Percentiles rank a stretch among this genome's conserved stretches.
Evolutionary conservation across 2,113 vertebrate genomes (phyloP).

Genomic region (Hirundichthys speculiger): DNA sequence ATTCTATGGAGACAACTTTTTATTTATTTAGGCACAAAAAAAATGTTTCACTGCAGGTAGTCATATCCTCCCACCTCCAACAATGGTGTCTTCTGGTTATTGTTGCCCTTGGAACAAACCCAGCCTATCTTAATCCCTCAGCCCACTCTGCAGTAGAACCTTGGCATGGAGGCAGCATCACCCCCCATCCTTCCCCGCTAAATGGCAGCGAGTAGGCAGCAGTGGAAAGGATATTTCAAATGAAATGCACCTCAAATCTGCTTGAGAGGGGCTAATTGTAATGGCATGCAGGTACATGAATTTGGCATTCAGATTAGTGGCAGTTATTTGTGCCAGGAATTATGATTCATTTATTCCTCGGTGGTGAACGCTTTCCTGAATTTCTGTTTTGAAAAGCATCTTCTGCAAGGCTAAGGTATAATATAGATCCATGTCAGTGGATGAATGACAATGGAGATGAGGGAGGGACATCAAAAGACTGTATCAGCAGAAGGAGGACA

Average conservation of each 20-base stretch:
- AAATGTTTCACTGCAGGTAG: slow-evolving; percentile 65
- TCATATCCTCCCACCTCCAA: slow-evolving; percentile 56
- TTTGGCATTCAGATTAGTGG: slow-evolving; percentile 42
- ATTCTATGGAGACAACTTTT: slow-evolving; percentile 21
- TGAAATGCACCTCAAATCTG: slow-evolving; percentile 49
- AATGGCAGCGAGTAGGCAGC: slow-evolving; percentile 70
- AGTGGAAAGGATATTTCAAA: slow-evolving; percentile 55
- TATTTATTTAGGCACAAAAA: slow-evolving; percentile 49
- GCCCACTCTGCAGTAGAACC: slow-evolving; percentile 79
- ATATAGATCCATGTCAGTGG: slow-evolving; percentile 58
- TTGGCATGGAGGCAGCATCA: slow-evolving; percentile 75
- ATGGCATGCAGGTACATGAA: slow-evolving; percentile 34
- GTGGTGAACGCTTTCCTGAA: slow-evolving; percentile 8
- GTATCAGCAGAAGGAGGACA: slow-evolving; percentile 72
- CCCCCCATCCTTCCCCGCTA: slow-evolving; percentile 70
- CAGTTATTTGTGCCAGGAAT: slow-evolving; percentile 30
- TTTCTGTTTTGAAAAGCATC: slow-evolving; percentile 31
- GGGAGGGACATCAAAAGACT: slow-evolving; percentile 34
- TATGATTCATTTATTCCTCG: slow-evolving; percentile 33
- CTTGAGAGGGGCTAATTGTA: slow-evolving; percentile 33
- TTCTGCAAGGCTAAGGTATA: slow-evolving; percentile 50
- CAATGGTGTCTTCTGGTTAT: slow-evolving; percentile 90
- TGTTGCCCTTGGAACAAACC: slow-evolving; percentile 78
- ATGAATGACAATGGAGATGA: slow-evolving; percentile 67
- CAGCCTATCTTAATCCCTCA: slow-evolving; percentile 80